These are phyloP conservation scores for Callipepla squamata DNA, from an alignment of 2,113 vertebrate genomes.

Conservation along the genomic window DNA sequence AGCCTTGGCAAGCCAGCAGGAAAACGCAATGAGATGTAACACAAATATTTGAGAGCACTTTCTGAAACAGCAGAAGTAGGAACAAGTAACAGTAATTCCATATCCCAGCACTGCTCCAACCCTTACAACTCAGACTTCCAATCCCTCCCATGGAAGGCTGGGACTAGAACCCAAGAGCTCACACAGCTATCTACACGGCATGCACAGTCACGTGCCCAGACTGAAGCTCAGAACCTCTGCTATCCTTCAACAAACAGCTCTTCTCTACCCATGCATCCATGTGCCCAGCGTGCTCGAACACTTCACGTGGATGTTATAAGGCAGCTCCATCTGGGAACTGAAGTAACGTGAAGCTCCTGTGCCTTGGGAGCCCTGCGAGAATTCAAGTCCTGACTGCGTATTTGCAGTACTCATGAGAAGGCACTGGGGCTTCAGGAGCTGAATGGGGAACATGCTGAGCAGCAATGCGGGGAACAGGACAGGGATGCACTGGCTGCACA, in stretches of 20 bases:
- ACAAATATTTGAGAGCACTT: constrained; percentile 28
- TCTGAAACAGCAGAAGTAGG: not conserved
- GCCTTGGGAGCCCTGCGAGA: constrained; percentile 8
- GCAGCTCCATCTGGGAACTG: not conserved
- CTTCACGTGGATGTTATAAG: not conserved
- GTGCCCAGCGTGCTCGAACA: not conserved
- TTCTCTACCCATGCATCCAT: not conserved
- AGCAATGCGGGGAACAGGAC: not conserved
- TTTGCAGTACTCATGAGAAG: not conserved
- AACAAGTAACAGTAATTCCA: not conserved
- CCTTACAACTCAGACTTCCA: fast-evolving
- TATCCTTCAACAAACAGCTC: not conserved
- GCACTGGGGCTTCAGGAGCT: not conserved
- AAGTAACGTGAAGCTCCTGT: not conserved
- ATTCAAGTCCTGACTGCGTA: not conserved
- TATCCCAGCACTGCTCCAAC: not conserved
- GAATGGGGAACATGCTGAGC: not conserved
- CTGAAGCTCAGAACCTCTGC: not conserved
- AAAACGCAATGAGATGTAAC: not conserved
- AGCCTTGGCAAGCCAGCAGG: constrained; percentile 25
- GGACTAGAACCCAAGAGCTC: not conserved
- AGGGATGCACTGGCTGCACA: not conserved
- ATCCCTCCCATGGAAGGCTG: not conserved
- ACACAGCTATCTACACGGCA: not conserved
- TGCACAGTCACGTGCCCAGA: not conserved